Evolutionary conservation across 2,888 invertebrate genomes (phyloP).

Genomic region (Fissipunctia ypsillon): DNA sequence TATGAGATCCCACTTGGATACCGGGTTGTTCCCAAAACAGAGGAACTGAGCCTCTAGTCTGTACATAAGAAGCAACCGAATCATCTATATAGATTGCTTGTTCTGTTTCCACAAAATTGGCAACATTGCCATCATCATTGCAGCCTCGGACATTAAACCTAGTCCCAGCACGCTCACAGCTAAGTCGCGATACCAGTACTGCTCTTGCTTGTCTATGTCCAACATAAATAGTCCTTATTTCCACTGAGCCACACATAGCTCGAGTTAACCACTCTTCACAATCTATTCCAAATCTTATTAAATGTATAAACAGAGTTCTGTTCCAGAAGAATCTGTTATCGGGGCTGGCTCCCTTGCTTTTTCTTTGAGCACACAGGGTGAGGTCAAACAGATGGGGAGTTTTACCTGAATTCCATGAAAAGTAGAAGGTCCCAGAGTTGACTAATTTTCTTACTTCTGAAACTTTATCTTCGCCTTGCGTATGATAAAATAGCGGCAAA

Average conservation of each 20-base stretch:
- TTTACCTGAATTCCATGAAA: slow-evolving; percentile 94
- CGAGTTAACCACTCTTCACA: slow-evolving; percentile 97
- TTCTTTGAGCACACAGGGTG: slow-evolving; percentile 97
- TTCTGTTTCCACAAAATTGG: slow-evolving; percentile 99
- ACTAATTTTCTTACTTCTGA: slow-evolving; percentile 95
- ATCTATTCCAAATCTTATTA: slow-evolving; percentile 97
- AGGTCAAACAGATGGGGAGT: slow-evolving; percentile 94
- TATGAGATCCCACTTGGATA: slow-evolving; percentile 99
- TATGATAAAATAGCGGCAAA: slow-evolving; percentile 95
- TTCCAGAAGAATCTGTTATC: slow-evolving; percentile 99
- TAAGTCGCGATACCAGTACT: slow-evolving; percentile 98
- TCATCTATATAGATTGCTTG: slow-evolving; percentile 98
- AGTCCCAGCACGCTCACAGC: slow-evolving; percentile 99
- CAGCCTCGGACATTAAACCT: slow-evolving; percentile 99
- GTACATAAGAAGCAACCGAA: slow-evolving; percentile 96
- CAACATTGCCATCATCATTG: slow-evolving; percentile 99
- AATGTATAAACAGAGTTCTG: slow-evolving; percentile 97
- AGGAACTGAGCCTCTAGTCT: slow-evolving; percentile 99
- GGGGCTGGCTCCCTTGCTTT: slow-evolving; percentile 94
- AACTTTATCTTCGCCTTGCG: slow-evolving; percentile 91
- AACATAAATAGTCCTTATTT: slow-evolving; percentile 99
- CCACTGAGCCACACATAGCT: slow-evolving; percentile 99
- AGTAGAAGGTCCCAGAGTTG: slow-evolving; percentile 99
- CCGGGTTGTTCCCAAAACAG: slow-evolving; percentile 99
- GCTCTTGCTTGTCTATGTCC: slow-evolving; percentile 98